Conservation (phyloP, 2,888 invertebrate species). For the Marasmarcha lunaedactyla region DNA sequence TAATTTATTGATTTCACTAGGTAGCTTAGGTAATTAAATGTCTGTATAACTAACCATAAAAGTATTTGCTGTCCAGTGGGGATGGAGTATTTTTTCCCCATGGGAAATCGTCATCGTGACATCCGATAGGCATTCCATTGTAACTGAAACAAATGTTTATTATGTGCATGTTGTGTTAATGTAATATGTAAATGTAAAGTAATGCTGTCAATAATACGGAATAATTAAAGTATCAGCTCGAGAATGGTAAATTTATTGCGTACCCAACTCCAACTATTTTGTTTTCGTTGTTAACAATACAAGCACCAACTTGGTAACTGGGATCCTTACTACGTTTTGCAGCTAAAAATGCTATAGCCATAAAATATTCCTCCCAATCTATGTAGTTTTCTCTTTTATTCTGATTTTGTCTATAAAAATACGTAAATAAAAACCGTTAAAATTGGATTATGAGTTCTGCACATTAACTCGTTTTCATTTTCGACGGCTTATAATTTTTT, state of each 20-base stretch:
- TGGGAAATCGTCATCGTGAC: conserved; percentile 88
- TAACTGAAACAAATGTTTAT: conserved; percentile 69
- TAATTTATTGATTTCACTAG: too few relatives aligned
- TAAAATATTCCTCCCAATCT: conserved; percentile 95
- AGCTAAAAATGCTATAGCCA: conserved; percentile 91
- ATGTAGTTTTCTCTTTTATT: conserved; percentile 76
- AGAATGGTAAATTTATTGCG: too few relatives aligned
- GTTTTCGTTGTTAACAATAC: conserved; percentile 88
- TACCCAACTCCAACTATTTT: conserved; percentile 90
- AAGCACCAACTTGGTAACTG: conserved; percentile 92
- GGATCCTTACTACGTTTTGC: conserved; percentile 97
- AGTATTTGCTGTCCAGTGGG: conserved; percentile 80
- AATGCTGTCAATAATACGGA: too few relatives aligned
- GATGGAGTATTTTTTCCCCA: conserved; percentile 80
- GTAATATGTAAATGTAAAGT: too few relatives aligned
- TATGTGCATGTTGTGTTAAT: too few relatives aligned
- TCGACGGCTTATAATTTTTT: too few relatives aligned
- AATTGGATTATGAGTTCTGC: too few relatives aligned
- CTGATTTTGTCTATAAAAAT: conserved; percentile 8
- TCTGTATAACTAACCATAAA: conserved; percentile 86
- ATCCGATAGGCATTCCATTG: conserved; percentile 96
- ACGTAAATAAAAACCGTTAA: too few relatives aligned
- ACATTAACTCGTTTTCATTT: too few relatives aligned
- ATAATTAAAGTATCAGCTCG: too few relatives aligned
- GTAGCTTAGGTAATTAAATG: too few relatives aligned